Conservation (phyloP, 2,113 vertebrate species). For the Cynocephalus volans region DNA sequence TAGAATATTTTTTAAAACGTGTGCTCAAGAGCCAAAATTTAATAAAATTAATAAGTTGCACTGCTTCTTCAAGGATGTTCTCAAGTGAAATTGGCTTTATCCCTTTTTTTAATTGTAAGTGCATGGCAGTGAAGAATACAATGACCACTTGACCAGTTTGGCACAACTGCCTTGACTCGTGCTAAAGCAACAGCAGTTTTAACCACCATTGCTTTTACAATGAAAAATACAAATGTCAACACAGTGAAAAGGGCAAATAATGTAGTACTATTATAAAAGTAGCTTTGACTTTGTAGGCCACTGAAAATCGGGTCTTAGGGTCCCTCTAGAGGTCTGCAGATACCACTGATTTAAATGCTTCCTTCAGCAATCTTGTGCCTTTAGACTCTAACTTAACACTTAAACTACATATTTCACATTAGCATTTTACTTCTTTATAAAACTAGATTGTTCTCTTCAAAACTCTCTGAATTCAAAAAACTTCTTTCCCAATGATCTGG, state of each 20-base stretch:
- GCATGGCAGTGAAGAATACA: background rate
- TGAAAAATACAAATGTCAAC: background rate
- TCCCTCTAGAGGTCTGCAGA: background rate
- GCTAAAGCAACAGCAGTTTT: background rate
- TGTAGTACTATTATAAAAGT: background rate
- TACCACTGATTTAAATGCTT: background rate
- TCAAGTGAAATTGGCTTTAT: background rate
- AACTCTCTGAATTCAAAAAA: background rate
- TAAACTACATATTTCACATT: background rate
- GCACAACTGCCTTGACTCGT: background rate
- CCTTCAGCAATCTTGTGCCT: background rate
- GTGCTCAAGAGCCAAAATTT: background rate
- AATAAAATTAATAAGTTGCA: constrained; percentile 46
- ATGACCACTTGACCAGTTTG: background rate
- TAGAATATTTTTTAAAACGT: background rate
- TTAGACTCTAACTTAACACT: background rate
- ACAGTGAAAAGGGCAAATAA: background rate
- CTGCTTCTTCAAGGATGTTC: constrained; percentile 22
- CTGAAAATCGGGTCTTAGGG: background rate
- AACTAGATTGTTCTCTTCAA: constrained; percentile 38
- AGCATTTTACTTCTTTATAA: constrained; percentile 15
- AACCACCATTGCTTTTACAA: background rate
- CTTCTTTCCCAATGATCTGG: constrained; percentile 19
- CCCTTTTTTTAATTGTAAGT: background rate
- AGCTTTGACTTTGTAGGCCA: background rate